A percentile compares a stretch with the other conserved stretches of the same genome.
Conservation (phyloP, 2,797 vertebrate species). For the Alauda arvensis region DNA sequence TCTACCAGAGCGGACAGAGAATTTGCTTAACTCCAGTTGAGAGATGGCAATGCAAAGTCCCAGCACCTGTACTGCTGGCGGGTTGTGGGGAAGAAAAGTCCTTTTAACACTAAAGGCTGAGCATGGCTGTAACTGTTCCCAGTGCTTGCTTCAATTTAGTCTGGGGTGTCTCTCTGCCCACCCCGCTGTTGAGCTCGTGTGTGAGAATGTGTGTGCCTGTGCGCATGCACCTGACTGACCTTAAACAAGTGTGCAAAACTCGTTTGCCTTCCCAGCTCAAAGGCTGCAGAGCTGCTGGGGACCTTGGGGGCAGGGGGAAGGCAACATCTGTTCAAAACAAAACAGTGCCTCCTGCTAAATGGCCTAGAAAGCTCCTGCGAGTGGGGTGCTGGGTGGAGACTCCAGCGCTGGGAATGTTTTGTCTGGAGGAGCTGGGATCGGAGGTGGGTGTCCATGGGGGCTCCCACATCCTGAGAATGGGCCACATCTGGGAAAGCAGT, state of each 20-base stretch:
- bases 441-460: conserved; percentile 68
- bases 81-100: not conserved
- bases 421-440: conserved; percentile 71
- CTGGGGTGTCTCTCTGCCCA: not conserved
- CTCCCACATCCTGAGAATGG: conserved; percentile 87
- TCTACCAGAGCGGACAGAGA: not conserved
- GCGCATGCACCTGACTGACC: conserved; percentile 48
- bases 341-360: conserved; percentile 80
- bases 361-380: conserved; percentile 77
- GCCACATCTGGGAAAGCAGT: conserved; percentile 92
- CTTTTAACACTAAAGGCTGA: not conserved
- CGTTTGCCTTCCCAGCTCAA: conserved; percentile 43
- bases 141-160: not conserved
- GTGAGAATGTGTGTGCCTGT: not conserved
- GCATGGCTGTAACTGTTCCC: not conserved
- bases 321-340: conserved; percentile 80
- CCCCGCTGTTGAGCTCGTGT: not conserved
- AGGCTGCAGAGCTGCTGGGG: conserved; percentile 49
- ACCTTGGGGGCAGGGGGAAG: conserved; percentile 68
- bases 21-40: not conserved
- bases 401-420: conserved; percentile 76
- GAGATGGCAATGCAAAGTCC: not conserved
- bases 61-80: not conserved
- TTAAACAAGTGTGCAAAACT: conserved; percentile 60
- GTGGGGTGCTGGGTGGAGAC: conserved; percentile 68